Evolutionary conservation across 2,797 vertebrate species (phyloP).

Genomic region (Premnoplex brunnescens): DNA sequence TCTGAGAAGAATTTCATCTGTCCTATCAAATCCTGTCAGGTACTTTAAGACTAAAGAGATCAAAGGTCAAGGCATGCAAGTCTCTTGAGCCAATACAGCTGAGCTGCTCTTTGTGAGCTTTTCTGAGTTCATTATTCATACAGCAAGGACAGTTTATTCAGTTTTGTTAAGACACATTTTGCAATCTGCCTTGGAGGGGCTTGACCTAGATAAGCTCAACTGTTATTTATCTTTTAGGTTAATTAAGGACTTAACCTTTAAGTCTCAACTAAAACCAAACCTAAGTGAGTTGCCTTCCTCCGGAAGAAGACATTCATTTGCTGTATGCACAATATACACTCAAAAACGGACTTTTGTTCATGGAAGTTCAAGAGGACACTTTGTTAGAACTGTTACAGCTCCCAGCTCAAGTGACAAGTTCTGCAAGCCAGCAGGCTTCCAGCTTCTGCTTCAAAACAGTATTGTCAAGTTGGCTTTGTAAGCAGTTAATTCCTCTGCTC

Average conservation of each 20-base stretch:
- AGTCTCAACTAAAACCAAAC: background rate
- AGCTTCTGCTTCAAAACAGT: background rate
- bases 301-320: background rate
- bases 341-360: background rate
- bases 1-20: background rate
- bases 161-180: conserved; percentile 13
- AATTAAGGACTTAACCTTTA: conserved; percentile 15
- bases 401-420: background rate
- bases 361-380: background rate
- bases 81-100: background rate
- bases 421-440: background rate
- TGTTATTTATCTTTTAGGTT: conserved; percentile 14
- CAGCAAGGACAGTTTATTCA: background rate
- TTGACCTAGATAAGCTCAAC: conserved; percentile 11
- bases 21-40: background rate
- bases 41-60: background rate
- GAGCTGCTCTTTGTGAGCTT: background rate
- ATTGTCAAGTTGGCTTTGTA: background rate
- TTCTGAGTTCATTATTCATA: background rate
- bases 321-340: background rate
- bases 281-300: background rate
- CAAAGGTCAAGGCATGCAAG: background rate
- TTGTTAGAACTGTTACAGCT: background rate
- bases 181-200: background rate
- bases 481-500: background rate